Conservation (phyloP, 2,797 vertebrate species). For the Sebastolobus alascanus region DNA sequence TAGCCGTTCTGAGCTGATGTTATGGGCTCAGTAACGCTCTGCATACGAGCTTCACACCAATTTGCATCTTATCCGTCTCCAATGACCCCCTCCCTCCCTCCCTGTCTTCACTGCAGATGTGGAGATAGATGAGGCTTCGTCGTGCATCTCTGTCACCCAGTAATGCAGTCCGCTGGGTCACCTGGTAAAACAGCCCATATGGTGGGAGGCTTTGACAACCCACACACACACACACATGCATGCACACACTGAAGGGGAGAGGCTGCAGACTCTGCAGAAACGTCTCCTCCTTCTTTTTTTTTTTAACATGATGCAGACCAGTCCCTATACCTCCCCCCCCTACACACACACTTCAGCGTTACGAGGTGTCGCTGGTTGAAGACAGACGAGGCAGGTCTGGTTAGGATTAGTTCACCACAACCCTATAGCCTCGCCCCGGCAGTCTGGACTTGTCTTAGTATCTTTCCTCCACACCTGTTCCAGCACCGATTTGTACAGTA, state of each 20-base stretch:
- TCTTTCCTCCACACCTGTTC: constrained; percentile 74
- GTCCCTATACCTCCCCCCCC: constrained; percentile 44
- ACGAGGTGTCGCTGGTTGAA: constrained; percentile 81
- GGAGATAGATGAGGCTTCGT: constrained; percentile 56
- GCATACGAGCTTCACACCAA: constrained; percentile 15
- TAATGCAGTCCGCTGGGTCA: constrained; percentile 67
- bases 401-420: constrained; percentile 75
- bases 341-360: constrained; percentile 60
- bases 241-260: constrained; percentile 24
- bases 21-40: background rate
- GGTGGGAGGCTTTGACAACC: constrained; percentile 58
- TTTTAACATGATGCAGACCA: constrained; percentile 73
- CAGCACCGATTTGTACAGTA: constrained; percentile 60
- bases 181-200: constrained; percentile 74
- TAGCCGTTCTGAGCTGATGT: constrained; percentile 9
- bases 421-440: constrained; percentile 46
- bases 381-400: constrained; percentile 79
- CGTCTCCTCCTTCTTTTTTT: constrained; percentile 33
- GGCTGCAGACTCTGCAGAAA: constrained; percentile 75
- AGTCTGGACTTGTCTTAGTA: constrained; percentile 53
- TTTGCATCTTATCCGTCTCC: constrained; percentile 44
- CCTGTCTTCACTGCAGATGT: constrained; percentile 49
- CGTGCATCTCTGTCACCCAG: constrained; percentile 70
- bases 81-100: background rate
- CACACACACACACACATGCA: constrained; percentile 32